A percentile compares a stretch with the other conserved stretches of the same genome.
Conservation (phyloP, 2,888 invertebrate genomes). For the Aphodius granarius region DNA sequence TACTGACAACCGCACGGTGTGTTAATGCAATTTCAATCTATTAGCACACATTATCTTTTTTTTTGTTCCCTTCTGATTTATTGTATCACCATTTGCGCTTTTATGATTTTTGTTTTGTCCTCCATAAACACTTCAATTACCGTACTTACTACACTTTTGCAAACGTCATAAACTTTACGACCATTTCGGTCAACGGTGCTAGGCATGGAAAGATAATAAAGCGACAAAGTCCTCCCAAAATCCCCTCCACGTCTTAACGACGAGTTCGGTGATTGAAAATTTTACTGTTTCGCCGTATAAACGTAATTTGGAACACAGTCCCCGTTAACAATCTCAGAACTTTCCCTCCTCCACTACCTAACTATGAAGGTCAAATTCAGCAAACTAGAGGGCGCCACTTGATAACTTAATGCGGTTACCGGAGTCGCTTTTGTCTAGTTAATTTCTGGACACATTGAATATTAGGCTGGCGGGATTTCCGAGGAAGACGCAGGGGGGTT, state of each 20-base stretch:
- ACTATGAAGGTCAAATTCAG: background rate
- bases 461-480: background rate
- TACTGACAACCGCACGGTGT: background rate
- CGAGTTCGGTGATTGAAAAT: background rate
- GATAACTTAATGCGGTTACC: background rate
- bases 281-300: background rate
- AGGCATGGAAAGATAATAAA: background rate
- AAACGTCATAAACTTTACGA: background rate
- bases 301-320: background rate
- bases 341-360: background rate
- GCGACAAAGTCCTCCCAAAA: background rate
- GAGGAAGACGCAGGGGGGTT: background rate
- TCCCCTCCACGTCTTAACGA: background rate
- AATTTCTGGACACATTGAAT: background rate
- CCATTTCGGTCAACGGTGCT: background rate
- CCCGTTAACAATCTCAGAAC: background rate
- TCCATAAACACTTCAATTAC: background rate
- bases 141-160: background rate
- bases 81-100: background rate
- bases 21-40: background rate
- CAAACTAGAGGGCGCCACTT: background rate
- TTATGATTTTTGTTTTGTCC: background rate
- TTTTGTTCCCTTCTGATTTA: no score
- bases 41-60: background rate
- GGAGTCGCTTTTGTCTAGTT: background rate